These are phyloP conservation scores for Calliopsis andreniformis DNA, from an alignment of 1,140 invertebrate species.

Conservation along the genomic window DNA sequence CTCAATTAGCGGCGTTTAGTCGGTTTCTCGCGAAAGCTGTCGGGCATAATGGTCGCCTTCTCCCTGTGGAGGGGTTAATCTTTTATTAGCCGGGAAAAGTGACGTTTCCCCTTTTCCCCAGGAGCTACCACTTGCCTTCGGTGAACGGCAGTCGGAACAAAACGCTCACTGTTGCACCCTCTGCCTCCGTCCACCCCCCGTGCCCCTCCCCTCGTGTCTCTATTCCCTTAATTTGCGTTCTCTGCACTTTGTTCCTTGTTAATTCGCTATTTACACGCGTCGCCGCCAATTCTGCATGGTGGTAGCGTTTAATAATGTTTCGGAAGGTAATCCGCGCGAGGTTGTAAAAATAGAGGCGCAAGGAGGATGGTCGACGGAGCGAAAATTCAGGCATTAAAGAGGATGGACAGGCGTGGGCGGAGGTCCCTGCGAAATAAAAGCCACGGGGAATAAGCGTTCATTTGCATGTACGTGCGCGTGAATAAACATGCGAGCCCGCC, in stretches of 20 bases:
- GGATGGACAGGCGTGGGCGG: neutral
- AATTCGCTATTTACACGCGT: constrained; percentile 18
- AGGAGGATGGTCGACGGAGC: neutral
- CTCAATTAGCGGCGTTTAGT: constrained; percentile 2
- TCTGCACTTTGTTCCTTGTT: neutral
- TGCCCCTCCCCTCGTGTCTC: neutral
- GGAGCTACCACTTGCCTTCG: neutral
- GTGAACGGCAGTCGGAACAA: neutral
- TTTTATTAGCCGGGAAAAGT: constrained; percentile 8
- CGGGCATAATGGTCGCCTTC: neutral
- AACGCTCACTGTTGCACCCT: neutral
- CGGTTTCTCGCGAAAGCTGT: neutral
- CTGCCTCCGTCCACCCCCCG: neutral
- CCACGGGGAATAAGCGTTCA: neutral
- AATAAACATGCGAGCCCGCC: neutral
- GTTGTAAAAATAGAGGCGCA: neutral
- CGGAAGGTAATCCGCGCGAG: constrained; percentile 1
- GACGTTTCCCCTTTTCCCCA: neutral
- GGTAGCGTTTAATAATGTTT: neutral
- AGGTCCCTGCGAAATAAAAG: neutral
- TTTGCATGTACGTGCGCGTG: constrained; percentile 3
- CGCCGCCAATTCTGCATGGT: neutral
- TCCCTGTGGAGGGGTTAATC: neutral
- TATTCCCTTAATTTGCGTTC: neutral
- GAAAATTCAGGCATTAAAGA: constrained; percentile 6